phyloP scores from a whole-genome alignment of 2,113 vertebrate species.

The Diglossa brunneiventris region DNA sequence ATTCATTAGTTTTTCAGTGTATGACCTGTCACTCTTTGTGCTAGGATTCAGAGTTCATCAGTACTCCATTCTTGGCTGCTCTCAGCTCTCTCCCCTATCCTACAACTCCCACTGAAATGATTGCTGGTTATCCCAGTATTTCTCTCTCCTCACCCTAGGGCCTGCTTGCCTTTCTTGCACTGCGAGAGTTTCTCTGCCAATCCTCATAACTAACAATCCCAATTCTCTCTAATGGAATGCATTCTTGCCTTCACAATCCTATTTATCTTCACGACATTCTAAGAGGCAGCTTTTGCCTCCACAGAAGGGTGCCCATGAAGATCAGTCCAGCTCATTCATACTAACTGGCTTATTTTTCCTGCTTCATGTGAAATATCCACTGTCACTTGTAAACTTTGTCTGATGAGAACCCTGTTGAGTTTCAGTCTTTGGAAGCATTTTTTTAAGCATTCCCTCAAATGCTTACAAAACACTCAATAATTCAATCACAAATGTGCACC shows the following conservation, averaged over 20 bases:
- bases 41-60: background rate
- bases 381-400: background rate
- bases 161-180: background rate
- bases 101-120: background rate
- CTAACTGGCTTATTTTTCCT: background rate
- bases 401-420: background rate
- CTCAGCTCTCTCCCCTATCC: background rate
- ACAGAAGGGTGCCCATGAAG: background rate
- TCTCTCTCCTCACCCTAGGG: background rate
- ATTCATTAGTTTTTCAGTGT: background rate
- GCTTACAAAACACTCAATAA: background rate
- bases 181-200: background rate
- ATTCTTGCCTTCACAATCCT: background rate
- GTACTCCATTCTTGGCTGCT: background rate
- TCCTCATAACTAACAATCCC: background rate
- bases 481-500: background rate
- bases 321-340: background rate
- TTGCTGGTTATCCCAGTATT: background rate
- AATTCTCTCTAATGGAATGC: background rate
- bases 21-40: background rate
- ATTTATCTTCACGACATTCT: background rate
- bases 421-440: background rate
- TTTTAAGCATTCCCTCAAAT: background rate
- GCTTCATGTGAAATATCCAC: background rate
- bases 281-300: background rate